Base-by-base conservation (phyloP, 2,113 vertebrate genomes). In the Numenius arquata region DNA sequence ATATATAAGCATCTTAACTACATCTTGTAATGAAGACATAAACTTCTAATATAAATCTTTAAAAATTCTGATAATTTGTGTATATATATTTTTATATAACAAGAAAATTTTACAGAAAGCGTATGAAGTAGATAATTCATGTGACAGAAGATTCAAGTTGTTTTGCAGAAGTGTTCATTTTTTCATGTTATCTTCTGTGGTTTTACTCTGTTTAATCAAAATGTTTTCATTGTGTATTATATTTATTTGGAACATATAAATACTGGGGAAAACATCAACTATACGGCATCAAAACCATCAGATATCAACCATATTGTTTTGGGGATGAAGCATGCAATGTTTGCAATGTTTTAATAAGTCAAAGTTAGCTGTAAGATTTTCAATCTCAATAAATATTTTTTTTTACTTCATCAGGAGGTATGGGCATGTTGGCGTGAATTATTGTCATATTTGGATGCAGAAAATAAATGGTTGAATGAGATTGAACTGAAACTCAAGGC, bases 391-490 rank as follows among this genome's bases (percentile, higher is more conserved):
- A 34, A 84, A 23, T 2, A 1, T 50, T 4, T 79, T 95, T 88
- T 47, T 85, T 96, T 43, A 38, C 11, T 71, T 53, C 65, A 66
- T 93, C 96, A 99, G 99, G 99, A 99, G 96, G 99, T 99, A 63
- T 99, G 99, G 99, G 98, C 99, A 4, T 99, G 99, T 77, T 99
- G 99, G 99, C 98, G 97, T 75, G 99, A 99, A 92, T 67, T 99
- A 83, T 95, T 99, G 86, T 98, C 98, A 0, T 99, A 99, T 93
- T 97, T 99, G 96, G 98, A 99, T 95, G 98, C 98, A 92, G 99
- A 99, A 96, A 99, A 99, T 81, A 98, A 98, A 77, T 99, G 99
- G 98, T 97, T 99, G 93, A 99, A 99, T 97, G 98, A 99, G 93
- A 91, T 99, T 88, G 99, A 99, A 96, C 85, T 95, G 73, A 99